A percentile compares a stretch with the other conserved stretches of the same genome.
Evolutionary conservation across 2,888 invertebrate genomes (phyloP).

Genomic region (Heterodera filipjevi): DNA sequence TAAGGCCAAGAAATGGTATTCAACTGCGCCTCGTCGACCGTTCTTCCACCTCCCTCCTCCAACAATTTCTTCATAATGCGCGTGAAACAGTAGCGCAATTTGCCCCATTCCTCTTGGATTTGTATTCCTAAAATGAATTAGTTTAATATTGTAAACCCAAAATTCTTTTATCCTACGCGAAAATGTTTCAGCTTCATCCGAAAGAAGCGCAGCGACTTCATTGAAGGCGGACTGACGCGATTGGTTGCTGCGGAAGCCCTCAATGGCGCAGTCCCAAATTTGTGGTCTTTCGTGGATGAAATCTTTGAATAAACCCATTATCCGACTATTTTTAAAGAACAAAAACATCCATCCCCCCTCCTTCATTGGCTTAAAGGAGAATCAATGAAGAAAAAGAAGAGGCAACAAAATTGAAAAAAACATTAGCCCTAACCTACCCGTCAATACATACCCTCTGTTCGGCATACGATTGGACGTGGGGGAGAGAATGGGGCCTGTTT

Average conservation of each 20-base stretch:
- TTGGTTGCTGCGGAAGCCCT: slow-evolving; percentile 27
- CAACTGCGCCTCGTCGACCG: slow-evolving; percentile 16
- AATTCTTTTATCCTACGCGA: background rate
- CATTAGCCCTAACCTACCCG: too few relatives aligned
- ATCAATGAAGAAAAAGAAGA: too few relatives aligned
- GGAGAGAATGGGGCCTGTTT: too few relatives aligned
- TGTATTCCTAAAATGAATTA: slow-evolving; percentile 26
- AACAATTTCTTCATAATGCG: slow-evolving; percentile 34
- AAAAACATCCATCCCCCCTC: too few relatives aligned
- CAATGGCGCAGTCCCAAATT: slow-evolving; percentile 28
- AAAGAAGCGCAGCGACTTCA: slow-evolving; percentile 29
- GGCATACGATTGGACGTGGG: too few relatives aligned
- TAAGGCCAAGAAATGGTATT: slow-evolving; percentile 41
- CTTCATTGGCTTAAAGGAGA: too few relatives aligned
- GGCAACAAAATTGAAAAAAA: background rate
- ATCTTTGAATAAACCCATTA: background rate
- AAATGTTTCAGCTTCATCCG: slow-evolving; percentile 28
- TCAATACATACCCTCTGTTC: too few relatives aligned
- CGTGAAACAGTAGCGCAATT: slow-evolving; percentile 36
- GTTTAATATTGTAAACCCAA: background rate
- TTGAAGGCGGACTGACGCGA: slow-evolving; percentile 32
- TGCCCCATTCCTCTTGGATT: slow-evolving; percentile 37
- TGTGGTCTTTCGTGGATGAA: slow-evolving; percentile 24
- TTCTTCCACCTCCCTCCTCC: slow-evolving; percentile 4
- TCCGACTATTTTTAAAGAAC: background rate